Conservation (phyloP, 2,797 vertebrate genomes). For the Sarcoramphus papa region DNA sequence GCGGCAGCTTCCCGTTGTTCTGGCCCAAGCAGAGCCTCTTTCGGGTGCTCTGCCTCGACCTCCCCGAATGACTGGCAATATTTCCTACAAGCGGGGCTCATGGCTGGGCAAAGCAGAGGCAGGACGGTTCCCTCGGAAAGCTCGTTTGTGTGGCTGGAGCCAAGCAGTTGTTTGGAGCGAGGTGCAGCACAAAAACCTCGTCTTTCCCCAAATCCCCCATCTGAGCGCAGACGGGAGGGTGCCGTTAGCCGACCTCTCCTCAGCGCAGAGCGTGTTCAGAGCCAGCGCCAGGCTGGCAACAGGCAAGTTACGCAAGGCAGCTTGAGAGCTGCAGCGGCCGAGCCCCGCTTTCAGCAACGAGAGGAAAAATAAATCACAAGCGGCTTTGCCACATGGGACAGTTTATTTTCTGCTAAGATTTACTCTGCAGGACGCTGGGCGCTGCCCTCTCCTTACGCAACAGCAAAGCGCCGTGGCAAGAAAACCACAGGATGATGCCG, state of each 20-base stretch:
- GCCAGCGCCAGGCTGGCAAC: too few species aligned
- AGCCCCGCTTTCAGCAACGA: neutral
- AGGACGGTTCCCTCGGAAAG: neutral
- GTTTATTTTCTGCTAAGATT: neutral
- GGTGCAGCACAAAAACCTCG: neutral
- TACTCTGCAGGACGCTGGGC: neutral
- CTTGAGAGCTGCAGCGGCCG: neutral
- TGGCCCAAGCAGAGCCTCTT: neutral
- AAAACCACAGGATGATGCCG: neutral
- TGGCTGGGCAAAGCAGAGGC: fast-evolving
- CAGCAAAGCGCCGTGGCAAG: neutral
- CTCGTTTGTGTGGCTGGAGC: neutral
- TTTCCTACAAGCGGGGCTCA: neutral
- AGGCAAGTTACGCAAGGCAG: too few species aligned
- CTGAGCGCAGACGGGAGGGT: fast-evolving
- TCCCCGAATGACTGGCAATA: fast-evolving
- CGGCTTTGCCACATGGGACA: too few species aligned
- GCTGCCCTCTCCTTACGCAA: neutral
- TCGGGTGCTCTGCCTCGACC: neutral
- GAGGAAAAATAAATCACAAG: neutral
- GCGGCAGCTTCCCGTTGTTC: neutral
- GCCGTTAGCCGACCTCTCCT: too few species aligned
- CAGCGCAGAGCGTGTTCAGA: fast-evolving
- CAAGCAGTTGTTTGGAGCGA: neutral
- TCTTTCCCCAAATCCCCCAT: too few species aligned